phyloP scores from a whole-genome alignment of 2,888 invertebrate genomes.

The Herminia tarsipennalis region DNA sequence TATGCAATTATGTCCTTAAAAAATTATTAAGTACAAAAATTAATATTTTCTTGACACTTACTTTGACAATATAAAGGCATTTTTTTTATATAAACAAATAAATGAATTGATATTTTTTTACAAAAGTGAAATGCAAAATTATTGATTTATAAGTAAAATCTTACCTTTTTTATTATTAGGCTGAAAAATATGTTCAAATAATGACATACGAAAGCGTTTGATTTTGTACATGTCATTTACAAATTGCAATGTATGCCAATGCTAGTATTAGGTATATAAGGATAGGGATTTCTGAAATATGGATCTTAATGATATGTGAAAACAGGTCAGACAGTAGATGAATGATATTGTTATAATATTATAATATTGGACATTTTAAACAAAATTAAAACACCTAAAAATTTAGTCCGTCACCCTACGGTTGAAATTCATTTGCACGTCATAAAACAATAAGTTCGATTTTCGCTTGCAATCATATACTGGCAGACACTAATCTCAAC shows the following conservation, averaged over 20 bases:
- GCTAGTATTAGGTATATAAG: neutral
- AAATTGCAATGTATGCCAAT: neutral
- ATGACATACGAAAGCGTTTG: neutral
- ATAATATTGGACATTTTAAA: neutral
- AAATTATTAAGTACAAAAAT: slow-evolving; percentile 70
- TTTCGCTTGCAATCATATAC: no score
- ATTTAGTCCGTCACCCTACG: neutral
- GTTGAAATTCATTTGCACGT: no score
- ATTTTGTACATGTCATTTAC: neutral
- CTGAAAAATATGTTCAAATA: neutral
- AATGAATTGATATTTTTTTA: slow-evolving; percentile 20
- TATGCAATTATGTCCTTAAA: slow-evolving; percentile 33
- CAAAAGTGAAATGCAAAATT: slow-evolving; percentile 5
- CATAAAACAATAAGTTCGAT: no score
- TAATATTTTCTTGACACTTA: slow-evolving; percentile 50
- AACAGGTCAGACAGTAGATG: slow-evolving; percentile 27
- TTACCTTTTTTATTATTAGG: slow-evolving; percentile 1
- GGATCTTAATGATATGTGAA: slow-evolving; percentile 41
- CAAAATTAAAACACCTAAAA: neutral
- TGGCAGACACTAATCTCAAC: no score
- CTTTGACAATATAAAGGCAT: slow-evolving; percentile 50
- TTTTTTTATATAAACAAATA: slow-evolving; percentile 42
- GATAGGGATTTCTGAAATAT: slow-evolving; percentile 15
- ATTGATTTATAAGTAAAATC: no score
- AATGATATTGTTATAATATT: neutral